A percentile compares a stretch with the other conserved stretches of the same genome.
phyloP scores from a whole-genome alignment of 2,113 vertebrate species.

The Phoxinus phoxinus region DNA sequence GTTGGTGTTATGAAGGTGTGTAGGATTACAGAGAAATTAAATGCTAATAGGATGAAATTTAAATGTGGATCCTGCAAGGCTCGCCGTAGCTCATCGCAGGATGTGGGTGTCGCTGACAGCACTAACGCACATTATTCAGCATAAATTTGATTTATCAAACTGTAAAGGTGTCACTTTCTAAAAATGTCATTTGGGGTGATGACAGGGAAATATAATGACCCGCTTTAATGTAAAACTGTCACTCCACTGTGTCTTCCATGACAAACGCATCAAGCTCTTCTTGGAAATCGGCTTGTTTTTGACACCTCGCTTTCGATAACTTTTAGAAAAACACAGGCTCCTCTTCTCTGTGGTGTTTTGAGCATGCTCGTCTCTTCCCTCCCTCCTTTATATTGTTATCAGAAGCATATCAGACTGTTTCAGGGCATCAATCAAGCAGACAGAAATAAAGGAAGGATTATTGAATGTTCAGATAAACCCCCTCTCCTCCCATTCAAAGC shows the following conservation, averaged over 20 bases:
- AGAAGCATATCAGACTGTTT: conserved; percentile 60
- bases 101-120: conserved; percentile 67
- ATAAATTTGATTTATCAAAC: conserved; percentile 80
- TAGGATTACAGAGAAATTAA: conserved; percentile 82
- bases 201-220: conserved; percentile 80
- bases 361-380: background rate
- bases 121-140: conserved; percentile 57
- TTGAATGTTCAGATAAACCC: conserved; percentile 21
- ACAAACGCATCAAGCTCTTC: conserved; percentile 68
- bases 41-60: conserved; percentile 82
- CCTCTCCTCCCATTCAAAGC: conserved; percentile 11
- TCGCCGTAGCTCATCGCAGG: conserved; percentile 63
- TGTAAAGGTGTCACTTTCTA: conserved; percentile 84
- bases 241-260: conserved; percentile 71
- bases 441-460: background rate
- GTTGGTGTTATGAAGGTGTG: conserved; percentile 54
- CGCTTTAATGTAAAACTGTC: conserved; percentile 79
- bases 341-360: conserved; percentile 1
- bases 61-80: conserved; percentile 74
- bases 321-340: conserved; percentile 29
- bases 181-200: conserved; percentile 78
- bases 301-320: background rate
- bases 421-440: conserved; percentile 60
- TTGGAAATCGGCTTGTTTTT: conserved; percentile 54
- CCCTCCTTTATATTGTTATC: conserved; percentile 23